Percentiles rank a stretch among this genome's conserved stretches.
Conservation (phyloP, 2,113 vertebrate genomes). For the Nothocercus julius region DNA sequence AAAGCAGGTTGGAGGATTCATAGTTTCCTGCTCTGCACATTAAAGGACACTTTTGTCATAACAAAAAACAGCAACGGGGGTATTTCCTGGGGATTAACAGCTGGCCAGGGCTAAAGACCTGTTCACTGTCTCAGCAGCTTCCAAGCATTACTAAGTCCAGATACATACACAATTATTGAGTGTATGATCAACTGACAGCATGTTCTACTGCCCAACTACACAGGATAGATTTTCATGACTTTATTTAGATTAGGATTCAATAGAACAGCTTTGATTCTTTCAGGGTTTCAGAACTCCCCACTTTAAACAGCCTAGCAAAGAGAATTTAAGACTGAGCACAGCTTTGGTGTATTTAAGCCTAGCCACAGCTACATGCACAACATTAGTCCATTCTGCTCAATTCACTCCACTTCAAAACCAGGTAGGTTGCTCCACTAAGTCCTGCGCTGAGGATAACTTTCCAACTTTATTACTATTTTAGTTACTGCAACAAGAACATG, state of each 20-base stretch:
- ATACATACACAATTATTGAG: not conserved
- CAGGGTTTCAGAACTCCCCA: not conserved
- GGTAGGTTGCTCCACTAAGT: not conserved
- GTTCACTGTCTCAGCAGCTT: not conserved
- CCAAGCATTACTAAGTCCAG: not conserved
- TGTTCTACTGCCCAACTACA: rapidly evolving
- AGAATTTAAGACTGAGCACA: not conserved
- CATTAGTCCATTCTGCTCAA: not conserved
- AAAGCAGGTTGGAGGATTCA: not conserved
- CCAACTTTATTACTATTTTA: not conserved
- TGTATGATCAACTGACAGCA: not conserved
- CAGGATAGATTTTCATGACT: not conserved
- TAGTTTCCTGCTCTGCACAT: not conserved
- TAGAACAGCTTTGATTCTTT: not conserved
- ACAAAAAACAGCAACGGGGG: not conserved
- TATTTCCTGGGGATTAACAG: not conserved
- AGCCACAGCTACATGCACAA: rapidly evolving
- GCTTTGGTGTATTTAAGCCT: not conserved
- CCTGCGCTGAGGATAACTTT: rapidly evolving
- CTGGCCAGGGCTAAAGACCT: not conserved
- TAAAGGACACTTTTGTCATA: not conserved
- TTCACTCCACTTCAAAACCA: not conserved
- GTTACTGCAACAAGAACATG: rapidly evolving
- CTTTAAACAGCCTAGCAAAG: rapidly evolving
- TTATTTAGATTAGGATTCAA: not conserved